These are phyloP conservation scores for Macrophya alboannulata DNA, from an alignment of 2,888 invertebrate species.

Conservation along the genomic window DNA sequence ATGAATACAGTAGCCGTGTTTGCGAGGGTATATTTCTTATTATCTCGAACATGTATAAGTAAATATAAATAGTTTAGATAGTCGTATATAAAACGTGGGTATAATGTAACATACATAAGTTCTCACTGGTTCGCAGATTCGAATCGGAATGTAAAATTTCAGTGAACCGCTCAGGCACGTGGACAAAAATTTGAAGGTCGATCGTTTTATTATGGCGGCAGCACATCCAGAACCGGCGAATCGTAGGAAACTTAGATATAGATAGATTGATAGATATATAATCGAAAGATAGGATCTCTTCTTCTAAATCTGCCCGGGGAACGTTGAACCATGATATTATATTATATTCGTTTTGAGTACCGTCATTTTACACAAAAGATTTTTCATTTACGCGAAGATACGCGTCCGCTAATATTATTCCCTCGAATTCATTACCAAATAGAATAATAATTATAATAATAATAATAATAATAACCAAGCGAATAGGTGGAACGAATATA, in stretches of 20 bases:
- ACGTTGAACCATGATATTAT: conserved; percentile 10
- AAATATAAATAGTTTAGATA: conserved; percentile 3
- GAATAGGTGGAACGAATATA: neutral
- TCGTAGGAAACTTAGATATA: neutral
- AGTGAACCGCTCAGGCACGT: conserved; percentile 20
- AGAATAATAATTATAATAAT: neutral
- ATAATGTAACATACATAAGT: neutral
- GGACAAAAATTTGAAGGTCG: conserved; percentile 53
- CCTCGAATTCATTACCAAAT: too few relatives aligned
- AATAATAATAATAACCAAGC: neutral
- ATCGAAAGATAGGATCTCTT: conserved; percentile 17
- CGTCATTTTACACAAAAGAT: neutral
- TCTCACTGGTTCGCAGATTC: conserved; percentile 25
- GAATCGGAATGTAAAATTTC: conserved; percentile 50
- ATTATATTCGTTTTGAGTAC: neutral
- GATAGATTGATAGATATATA: neutral
- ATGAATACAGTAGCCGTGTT: neutral
- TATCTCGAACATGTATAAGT: neutral
- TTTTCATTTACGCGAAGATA: neutral
- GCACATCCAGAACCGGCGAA: neutral
- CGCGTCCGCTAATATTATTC: neutral
- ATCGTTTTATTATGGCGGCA: neutral
- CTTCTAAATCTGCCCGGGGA: neutral
- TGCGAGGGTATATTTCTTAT: neutral
- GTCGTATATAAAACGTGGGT: conserved; percentile 7